Percentiles rank a stretch among this genome's conserved stretches.
Evolutionary conservation across 2,113 vertebrate genomes (phyloP).

Genomic region (Platichthys stellatus): DNA sequence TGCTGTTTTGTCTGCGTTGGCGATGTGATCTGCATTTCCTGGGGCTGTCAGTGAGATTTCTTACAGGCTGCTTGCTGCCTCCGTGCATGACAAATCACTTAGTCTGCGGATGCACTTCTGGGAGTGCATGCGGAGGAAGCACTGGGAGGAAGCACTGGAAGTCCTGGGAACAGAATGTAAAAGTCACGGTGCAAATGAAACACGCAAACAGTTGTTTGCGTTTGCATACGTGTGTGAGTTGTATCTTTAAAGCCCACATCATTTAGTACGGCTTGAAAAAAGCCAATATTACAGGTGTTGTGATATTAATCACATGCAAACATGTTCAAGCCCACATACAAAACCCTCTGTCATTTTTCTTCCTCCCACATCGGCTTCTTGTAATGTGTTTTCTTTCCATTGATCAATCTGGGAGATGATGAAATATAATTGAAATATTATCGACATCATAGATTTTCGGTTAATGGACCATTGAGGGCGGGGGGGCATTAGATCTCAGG

Average conservation of each 20-base stretch:
- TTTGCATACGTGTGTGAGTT: conserved; percentile 10
- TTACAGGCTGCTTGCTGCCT: conserved; percentile 76
- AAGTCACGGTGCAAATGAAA: background rate
- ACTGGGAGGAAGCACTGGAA: conserved; percentile 36
- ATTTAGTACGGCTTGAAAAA: conserved; percentile 32
- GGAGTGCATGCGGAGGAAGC: conserved; percentile 17
- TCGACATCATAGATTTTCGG: conserved; percentile 25
- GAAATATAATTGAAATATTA: conserved; percentile 50
- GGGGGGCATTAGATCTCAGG: background rate
- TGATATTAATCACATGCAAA: conserved; percentile 58
- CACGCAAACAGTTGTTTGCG: background rate
- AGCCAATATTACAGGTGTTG: conserved; percentile 48
- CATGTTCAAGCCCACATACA: conserved; percentile 31
- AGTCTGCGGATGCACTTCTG: conserved; percentile 46
- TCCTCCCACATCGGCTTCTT: conserved; percentile 46
- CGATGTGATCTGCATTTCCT: conserved; percentile 75
- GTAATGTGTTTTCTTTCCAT: conserved; percentile 45
- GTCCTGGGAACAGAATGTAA: conserved; percentile 26
- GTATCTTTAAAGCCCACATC: conserved; percentile 8
- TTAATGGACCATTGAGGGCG: conserved; percentile 5
- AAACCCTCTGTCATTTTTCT: conserved; percentile 41
- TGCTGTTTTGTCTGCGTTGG: conserved; percentile 65
- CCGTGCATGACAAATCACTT: conserved; percentile 75
- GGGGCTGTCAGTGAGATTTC: conserved; percentile 81
- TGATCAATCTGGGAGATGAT: conserved; percentile 55